These are phyloP conservation scores for Pectinophora gossypiella DNA, from an alignment of 1,140 invertebrate genomes.

Conservation along the genomic window DNA sequence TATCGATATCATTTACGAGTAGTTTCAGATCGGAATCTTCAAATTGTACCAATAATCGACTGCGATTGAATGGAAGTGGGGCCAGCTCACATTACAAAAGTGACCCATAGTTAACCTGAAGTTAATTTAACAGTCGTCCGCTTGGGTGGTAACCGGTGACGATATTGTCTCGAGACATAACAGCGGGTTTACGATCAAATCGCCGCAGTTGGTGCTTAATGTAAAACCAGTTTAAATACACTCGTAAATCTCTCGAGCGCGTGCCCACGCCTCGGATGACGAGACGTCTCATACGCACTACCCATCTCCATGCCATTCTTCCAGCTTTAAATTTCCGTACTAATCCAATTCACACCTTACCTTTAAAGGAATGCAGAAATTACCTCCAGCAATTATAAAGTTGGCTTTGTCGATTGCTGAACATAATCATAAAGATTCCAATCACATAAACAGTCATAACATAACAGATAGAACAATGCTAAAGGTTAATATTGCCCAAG, in stretches of 20 bases:
- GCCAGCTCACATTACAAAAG: slow-evolving; percentile 22
- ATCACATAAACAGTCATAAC: too few relatives aligned
- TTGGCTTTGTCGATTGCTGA: too few relatives aligned
- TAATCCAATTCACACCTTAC: too few relatives aligned
- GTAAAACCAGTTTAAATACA: slow-evolving; percentile 67
- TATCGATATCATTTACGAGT: slow-evolving; percentile 8
- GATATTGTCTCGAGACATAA: slow-evolving; percentile 56
- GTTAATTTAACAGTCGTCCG: slow-evolving; percentile 43
- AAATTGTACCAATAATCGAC: background rate
- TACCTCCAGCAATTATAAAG: too few relatives aligned
- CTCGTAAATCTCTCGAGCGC: slow-evolving; percentile 57
- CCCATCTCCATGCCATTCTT: slow-evolving; percentile 12
- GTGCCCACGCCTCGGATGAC: slow-evolving; percentile 50
- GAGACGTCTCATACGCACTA: slow-evolving; percentile 32
- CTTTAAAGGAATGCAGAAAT: too few relatives aligned
- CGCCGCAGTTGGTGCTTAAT: slow-evolving; percentile 57
- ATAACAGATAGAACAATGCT: background rate
- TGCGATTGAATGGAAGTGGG: slow-evolving; percentile 8
- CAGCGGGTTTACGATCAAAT: slow-evolving; percentile 66
- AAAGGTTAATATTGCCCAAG: background rate
- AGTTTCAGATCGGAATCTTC: background rate
- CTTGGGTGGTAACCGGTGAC: slow-evolving; percentile 49
- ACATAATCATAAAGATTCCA: too few relatives aligned
- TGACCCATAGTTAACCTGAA: slow-evolving; percentile 49
- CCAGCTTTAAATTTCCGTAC: too few relatives aligned